Conservation (phyloP, 2,888 invertebrate species). For the Ferdinandea cuprea region DNA sequence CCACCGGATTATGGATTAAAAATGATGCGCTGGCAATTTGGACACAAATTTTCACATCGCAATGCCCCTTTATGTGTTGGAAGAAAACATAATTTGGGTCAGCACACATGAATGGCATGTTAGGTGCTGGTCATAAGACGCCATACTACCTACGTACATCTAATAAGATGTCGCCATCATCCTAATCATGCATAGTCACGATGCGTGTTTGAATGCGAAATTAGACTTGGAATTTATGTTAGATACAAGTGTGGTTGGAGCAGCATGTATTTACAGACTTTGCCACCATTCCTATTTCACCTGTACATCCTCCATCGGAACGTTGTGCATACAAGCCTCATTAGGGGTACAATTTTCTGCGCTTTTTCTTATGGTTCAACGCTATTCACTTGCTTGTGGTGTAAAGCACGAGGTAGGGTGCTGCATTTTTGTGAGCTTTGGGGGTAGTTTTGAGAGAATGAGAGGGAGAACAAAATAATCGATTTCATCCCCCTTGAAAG, state of each 20-base stretch:
- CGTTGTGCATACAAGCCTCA: too few relatives aligned
- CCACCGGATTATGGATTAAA: background rate
- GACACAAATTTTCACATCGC: background rate
- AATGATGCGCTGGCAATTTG: background rate
- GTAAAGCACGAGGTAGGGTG: background rate
- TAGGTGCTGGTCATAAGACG: slow-evolving; percentile 2
- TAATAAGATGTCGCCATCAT: background rate
- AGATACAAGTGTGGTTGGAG: slow-evolving; percentile 36
- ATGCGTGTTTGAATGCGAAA: slow-evolving; percentile 49
- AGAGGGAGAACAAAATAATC: slow-evolving; percentile 38
- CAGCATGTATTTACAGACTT: slow-evolving; percentile 1
- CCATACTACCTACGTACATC: background rate
- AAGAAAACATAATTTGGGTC: slow-evolving; percentile 17
- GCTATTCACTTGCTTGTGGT: background rate
- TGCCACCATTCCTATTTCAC: background rate
- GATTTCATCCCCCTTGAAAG: slow-evolving; percentile 35
- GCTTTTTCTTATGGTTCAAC: slow-evolving; percentile 23
- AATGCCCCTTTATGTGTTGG: slow-evolving; percentile 9
- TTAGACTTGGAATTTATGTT: slow-evolving; percentile 57
- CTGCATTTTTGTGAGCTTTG: slow-evolving; percentile 47
- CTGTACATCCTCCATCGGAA: background rate
- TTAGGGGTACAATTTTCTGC: slow-evolving; percentile 16
- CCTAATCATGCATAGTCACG: background rate
- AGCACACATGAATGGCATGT: too few relatives aligned
- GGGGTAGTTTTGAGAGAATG: background rate